Conservation (phyloP, 2,113 vertebrate genomes). For the Gavia stellata region DNA sequence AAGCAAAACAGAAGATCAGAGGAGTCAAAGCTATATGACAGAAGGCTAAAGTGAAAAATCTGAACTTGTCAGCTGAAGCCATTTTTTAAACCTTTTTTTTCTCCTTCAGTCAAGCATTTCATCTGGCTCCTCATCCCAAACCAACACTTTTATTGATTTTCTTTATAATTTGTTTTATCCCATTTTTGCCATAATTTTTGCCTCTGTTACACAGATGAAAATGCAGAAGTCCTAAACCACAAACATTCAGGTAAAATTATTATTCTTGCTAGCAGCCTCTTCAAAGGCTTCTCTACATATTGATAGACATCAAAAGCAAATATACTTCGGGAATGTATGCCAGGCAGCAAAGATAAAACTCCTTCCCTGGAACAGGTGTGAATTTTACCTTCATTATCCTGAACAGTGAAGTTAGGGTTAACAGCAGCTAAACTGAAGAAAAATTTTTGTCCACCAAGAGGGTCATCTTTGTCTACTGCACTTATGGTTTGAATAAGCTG, state of each 20-base stretch:
- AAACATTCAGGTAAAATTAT: not conserved
- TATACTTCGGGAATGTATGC: not conserved
- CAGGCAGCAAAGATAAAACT: not conserved
- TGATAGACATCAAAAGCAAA: not conserved
- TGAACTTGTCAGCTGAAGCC: not conserved
- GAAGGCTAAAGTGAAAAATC: not conserved
- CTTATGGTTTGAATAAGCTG: conserved; percentile 98
- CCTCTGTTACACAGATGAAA: not conserved
- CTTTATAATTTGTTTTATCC: not conserved
- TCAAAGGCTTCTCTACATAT: not conserved
- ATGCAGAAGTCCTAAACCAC: not conserved
- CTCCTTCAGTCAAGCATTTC: not conserved
- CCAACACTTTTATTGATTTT: not conserved
- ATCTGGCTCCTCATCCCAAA: not conserved
- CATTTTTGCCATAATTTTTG: not conserved
- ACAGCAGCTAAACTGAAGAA: conserved; percentile 91
- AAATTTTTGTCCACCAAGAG: conserved; percentile 95
- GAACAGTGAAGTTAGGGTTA: conserved; percentile 97
- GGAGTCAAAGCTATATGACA: not conserved
- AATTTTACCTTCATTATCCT: conserved; percentile 91
- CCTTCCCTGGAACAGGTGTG: not conserved
- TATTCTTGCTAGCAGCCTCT: not conserved
- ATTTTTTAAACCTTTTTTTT: not conserved
- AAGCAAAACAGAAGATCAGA: not conserved
- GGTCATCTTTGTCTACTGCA: conserved; percentile 95